phyloP scores from a whole-genome alignment of 1,140 invertebrate species.

The Drosophila rhopaloa region DNA sequence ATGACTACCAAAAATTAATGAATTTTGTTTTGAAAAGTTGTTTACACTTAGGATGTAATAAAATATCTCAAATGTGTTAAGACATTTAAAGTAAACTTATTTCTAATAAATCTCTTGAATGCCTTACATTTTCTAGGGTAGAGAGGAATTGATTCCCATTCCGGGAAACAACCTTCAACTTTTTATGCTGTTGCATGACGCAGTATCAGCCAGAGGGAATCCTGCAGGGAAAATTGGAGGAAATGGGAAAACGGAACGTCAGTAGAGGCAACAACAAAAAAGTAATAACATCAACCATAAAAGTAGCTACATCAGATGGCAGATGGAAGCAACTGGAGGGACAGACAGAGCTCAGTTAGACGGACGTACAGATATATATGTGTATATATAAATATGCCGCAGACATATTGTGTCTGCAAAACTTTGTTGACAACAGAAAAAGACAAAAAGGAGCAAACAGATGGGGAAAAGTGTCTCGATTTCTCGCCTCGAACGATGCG shows the following conservation, averaged over 20 bases:
- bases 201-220: slow-evolving; percentile 35
- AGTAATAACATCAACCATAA: slow-evolving; percentile 82
- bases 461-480: slow-evolving; percentile 56
- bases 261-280: slow-evolving; percentile 50
- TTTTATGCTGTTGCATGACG: slow-evolving; percentile 65
- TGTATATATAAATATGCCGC: slow-evolving; percentile 43
- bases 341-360: slow-evolving; percentile 23
- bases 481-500: slow-evolving; percentile 31
- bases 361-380: slow-evolving; percentile 6
- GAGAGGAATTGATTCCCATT: no score
- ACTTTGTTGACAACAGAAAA: slow-evolving; percentile 73
- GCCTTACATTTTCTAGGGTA: neutral
- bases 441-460: slow-evolving; percentile 45
- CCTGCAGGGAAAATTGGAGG: slow-evolving; percentile 10
- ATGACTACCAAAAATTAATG: no score
- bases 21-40: no score
- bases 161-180: slow-evolving; percentile 23
- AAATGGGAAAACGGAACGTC: slow-evolving; percentile 23
- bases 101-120: neutral
- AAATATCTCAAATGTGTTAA: neutral
- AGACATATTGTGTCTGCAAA: slow-evolving; percentile 81
- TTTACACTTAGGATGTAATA: no score
- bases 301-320: slow-evolving; percentile 81
- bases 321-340: slow-evolving; percentile 61
- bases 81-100: no score